Evolutionary conservation across 1,140 invertebrate genomes (phyloP).

Genomic region (Plutomurus gul): DNA sequence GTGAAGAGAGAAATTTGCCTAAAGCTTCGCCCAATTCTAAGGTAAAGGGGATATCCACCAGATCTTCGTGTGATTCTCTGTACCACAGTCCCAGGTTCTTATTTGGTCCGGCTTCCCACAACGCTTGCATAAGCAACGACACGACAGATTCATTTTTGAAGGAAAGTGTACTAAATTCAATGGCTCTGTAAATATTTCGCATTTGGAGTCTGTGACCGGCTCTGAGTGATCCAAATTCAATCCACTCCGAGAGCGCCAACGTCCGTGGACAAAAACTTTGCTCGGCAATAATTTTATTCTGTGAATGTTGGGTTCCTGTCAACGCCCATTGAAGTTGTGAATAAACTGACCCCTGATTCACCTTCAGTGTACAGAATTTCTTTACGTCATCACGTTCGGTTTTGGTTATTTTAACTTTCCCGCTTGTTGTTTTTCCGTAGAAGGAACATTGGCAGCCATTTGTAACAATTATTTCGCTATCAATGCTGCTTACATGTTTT

Average conservation of each 20-base stretch:
- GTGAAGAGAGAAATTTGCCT: not conserved
- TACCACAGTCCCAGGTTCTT: not conserved
- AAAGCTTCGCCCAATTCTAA: not conserved
- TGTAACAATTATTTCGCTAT: not conserved
- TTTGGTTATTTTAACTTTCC: not conserved
- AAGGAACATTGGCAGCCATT: not conserved
- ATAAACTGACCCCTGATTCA: not conserved
- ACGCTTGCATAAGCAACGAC: constrained; percentile 34
- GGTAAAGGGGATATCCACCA: not conserved
- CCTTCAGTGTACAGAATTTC: not conserved
- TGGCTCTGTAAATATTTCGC: constrained; percentile 34
- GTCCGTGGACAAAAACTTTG: not conserved
- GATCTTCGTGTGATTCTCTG: not conserved
- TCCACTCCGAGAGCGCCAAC: not conserved
- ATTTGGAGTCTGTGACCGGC: constrained; percentile 41
- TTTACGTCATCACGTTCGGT: not conserved
- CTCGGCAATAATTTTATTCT: not conserved
- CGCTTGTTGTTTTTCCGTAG: not conserved
- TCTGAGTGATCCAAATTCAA: constrained; percentile 36
- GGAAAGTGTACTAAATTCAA: not conserved
- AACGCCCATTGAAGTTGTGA: constrained; percentile 3
- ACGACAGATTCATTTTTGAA: constrained; percentile 40
- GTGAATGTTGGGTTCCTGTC: not conserved
- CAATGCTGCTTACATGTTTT: not conserved
- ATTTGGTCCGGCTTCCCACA: constrained; percentile 36